phyloP scores from a whole-genome alignment of 2,888 invertebrate species.

The Netelia melanura region DNA sequence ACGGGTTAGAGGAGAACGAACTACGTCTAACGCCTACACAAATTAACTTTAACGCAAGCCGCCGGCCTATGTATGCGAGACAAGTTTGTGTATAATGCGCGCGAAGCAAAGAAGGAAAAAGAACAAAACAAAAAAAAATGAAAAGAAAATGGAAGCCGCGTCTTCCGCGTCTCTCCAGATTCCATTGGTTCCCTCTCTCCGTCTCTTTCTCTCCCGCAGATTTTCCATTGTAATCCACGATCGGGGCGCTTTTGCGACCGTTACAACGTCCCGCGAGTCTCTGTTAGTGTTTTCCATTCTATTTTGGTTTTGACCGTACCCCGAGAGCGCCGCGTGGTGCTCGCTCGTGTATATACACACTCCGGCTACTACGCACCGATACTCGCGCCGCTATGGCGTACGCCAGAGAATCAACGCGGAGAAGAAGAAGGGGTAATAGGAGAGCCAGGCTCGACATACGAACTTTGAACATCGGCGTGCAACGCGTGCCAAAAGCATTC shows the following conservation, averaged over 20 bases:
- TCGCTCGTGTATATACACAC: slow-evolving; percentile 12
- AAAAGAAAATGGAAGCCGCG: background rate
- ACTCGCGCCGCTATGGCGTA: too few relatives aligned
- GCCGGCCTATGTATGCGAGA: slow-evolving; percentile 16
- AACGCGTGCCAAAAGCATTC: slow-evolving; percentile 51
- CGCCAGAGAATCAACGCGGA: background rate
- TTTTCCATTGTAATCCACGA: slow-evolving; percentile 57
- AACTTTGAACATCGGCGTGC: slow-evolving; percentile 47
- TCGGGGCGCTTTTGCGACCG: background rate
- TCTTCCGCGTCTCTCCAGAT: slow-evolving; percentile 16
- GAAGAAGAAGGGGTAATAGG: too few relatives aligned
- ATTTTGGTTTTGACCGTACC: slow-evolving; percentile 50
- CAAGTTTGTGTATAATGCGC: slow-evolving; percentile 30
- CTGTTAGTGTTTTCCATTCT: slow-evolving; percentile 60
- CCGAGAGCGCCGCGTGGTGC: background rate
- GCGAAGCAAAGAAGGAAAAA: background rate
- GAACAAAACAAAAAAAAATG: background rate
- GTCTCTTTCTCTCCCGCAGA: slow-evolving; percentile 24
- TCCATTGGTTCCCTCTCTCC: slow-evolving; percentile 37
- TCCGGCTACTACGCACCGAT: too few relatives aligned
- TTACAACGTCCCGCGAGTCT: background rate
- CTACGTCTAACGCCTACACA: slow-evolving; percentile 57
- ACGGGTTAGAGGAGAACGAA: slow-evolving; percentile 43
- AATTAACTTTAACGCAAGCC: slow-evolving; percentile 55
- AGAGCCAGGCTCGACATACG: background rate